Percentiles rank a stretch among this genome's conserved stretches.
Evolutionary conservation across 2,797 vertebrate species (phyloP).

Genomic region (Hydrolagus colliei): DNA sequence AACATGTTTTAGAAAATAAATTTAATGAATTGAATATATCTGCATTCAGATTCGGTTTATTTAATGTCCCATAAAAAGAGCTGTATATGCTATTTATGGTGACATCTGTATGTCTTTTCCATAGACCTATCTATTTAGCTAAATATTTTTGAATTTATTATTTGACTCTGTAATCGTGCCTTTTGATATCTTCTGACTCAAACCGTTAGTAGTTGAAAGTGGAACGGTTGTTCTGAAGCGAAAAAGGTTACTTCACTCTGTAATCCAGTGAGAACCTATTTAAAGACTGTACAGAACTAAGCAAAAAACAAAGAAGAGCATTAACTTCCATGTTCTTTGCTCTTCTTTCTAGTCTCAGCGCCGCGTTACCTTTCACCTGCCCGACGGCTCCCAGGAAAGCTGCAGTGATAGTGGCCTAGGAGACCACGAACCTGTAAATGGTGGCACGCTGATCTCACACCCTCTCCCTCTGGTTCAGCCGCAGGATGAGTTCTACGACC

Average conservation of each 20-base stretch:
- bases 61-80: too few species aligned
- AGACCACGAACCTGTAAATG: constrained; percentile 93
- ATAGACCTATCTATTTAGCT: background rate
- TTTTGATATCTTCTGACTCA: background rate
- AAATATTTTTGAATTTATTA: too few species aligned
- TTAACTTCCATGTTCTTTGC: constrained; percentile 85
- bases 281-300: background rate
- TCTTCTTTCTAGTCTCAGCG: constrained; percentile 96
- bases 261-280: background rate
- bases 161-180: background rate
- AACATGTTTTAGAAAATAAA: too few species aligned
- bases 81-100: background rate
- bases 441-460: constrained; percentile 95
- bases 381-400: constrained; percentile 98
- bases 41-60: too few species aligned
- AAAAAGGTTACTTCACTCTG: background rate
- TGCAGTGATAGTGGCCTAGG: constrained; percentile 99
- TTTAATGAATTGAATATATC: too few species aligned
- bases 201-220: background rate
- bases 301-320: constrained; percentile 56
- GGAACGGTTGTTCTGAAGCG: too few species aligned
- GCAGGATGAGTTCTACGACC: constrained; percentile 96
- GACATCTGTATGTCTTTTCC: background rate
- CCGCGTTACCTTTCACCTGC: constrained; percentile 98
- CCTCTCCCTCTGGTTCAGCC: constrained; percentile 99